Percentiles rank a stretch among this genome's conserved stretches.
Evolutionary conservation across 92 coral and sea anemone genomes (phyloP).

Genomic region (Porites cylindrica): DNA sequence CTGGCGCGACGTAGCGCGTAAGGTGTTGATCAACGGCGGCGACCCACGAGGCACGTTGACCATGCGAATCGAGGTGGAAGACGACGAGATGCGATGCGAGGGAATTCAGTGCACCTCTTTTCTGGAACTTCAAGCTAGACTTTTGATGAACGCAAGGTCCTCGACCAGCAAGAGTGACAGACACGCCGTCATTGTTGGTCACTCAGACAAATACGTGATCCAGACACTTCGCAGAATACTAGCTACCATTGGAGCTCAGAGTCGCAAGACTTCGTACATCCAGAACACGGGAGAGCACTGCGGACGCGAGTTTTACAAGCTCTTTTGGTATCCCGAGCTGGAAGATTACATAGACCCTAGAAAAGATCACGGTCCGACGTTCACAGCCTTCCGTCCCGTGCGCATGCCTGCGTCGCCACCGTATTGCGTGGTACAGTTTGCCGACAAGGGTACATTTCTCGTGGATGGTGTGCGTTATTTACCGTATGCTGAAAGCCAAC

Average conservation of each 20-base stretch:
- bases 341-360: not conserved
- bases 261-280: conserved; percentile 4
- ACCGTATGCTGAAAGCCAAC: not conserved
- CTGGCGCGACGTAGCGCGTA: conserved; percentile 18
- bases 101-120: conserved; percentile 13
- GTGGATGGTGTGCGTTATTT: conserved; percentile 3
- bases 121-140: not conserved
- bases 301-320: not conserved
- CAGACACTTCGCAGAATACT: conserved; percentile 1
- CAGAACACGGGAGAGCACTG: not conserved
- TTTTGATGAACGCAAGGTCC: conserved; percentile 1
- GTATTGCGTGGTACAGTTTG: not conserved
- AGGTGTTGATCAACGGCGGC: conserved; percentile 7
- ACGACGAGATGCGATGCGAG: conserved; percentile 4
- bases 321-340: not conserved
- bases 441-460: not conserved
- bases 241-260: conserved; percentile 9
- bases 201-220: not conserved
- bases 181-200: not conserved
- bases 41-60: not conserved
- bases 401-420: not conserved
- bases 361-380: not conserved
- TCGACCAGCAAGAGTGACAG: not conserved
- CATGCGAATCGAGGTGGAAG: conserved; percentile 1
- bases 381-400: not conserved